These are phyloP conservation scores for Drosophila truncata DNA, from an alignment of 1,140 invertebrate species.

Conservation along the genomic window DNA sequence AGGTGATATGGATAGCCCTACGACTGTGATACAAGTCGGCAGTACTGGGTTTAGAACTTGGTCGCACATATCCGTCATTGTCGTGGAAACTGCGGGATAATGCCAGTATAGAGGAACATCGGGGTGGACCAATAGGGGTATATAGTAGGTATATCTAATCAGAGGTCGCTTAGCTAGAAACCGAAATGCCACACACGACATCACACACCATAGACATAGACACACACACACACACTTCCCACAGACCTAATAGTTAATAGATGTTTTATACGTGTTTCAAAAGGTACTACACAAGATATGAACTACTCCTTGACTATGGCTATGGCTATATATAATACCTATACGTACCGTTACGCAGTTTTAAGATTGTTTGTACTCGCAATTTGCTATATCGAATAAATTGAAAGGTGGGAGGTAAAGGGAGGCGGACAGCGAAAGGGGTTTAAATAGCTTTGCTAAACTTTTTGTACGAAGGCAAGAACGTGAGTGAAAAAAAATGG, in stretches of 20 bases:
- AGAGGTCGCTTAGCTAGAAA: conserved; percentile 67
- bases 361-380: conserved; percentile 81
- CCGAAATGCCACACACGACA: conserved; percentile 25
- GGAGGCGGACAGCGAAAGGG: conserved; percentile 10
- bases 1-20: conserved; percentile 28
- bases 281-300: conserved; percentile 65
- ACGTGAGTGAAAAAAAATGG: conserved; percentile 59
- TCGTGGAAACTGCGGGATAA: conserved; percentile 30
- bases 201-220: conserved; percentile 28
- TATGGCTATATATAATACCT: conserved; percentile 52
- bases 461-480: conserved; percentile 74
- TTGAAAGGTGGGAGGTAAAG: not conserved
- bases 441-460: conserved; percentile 55
- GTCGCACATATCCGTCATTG: conserved; percentile 58
- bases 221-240: conserved; percentile 26
- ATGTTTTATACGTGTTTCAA: conserved; percentile 83
- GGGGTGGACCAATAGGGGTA: conserved; percentile 60
- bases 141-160: conserved; percentile 41
- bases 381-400: conserved; percentile 75
- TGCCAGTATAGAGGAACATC: conserved; percentile 11
- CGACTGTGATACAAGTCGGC: conserved; percentile 71
- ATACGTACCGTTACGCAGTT: conserved; percentile 74
- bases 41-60: conserved; percentile 54
- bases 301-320: conserved; percentile 68
- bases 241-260: conserved; percentile 66